Evolutionary conservation across 2,888 invertebrate species (phyloP), one percentile per base, ranked within the genome.

Genomic region (Gastrophysa polygoni): DNA sequence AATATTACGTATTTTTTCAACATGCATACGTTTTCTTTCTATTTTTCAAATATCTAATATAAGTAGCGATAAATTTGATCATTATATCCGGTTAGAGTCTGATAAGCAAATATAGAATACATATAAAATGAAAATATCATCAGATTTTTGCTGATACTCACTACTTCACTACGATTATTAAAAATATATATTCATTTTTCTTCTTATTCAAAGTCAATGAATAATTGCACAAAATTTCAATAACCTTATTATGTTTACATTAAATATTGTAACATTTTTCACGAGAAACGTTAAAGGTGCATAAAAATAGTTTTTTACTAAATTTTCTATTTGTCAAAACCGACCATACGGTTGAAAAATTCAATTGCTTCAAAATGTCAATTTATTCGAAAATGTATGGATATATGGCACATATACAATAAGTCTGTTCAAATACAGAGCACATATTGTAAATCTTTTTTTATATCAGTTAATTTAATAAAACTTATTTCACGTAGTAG

Each of bases 151-250:
- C 68, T 69, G 63, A 57, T 63, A 55, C 61, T 48, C 50, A 65
- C 61, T 58, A 61, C 57, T 64, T 57, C 55, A 56, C 57, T 67
- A 60, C 68, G 71, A 72, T 71, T 70, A 72, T 71, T 70, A 72
- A 72, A 72, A 72, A 72, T 72, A 72, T 72, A 71, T 57, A 51
- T 64, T 65, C 59, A 21, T 38, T 59, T 38, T 60, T 50, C 24
- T 43, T 58, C 55, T 47, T 55, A 57, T 66, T 62, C 64, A 72
- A 70, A 70, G 68, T 70, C 70, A 72, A 70, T 68, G 60, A 51
- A 67, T 64, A 71, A 71, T 71, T 70, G 70, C 71, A 69, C 71
- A 61, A 64, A 66, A 32, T 32, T 61, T 62, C 59, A 55, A 52
- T 57, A 61, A 61, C 57, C 16, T 61, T 14, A 52, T 59, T 5